phyloP scores from a whole-genome alignment of 2,888 invertebrate genomes.

The Eupithecia subumbrata region DNA sequence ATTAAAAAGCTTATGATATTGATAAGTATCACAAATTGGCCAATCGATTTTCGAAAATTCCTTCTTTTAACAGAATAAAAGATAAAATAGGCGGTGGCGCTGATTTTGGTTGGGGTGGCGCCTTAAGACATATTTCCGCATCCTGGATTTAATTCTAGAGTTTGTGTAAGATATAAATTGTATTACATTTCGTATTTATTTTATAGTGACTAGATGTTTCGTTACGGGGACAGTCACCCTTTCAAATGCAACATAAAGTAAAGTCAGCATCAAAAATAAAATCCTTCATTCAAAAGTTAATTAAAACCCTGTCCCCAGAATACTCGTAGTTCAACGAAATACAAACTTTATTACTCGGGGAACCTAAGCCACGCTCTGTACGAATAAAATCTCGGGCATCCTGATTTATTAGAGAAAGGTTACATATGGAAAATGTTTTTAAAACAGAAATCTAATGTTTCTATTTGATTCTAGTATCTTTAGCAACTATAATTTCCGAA shows the following conservation, averaged over 20 bases:
- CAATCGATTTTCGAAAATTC: too few species aligned
- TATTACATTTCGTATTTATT: too few species aligned
- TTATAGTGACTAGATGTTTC: neutral
- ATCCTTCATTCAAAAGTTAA: slow-evolving; percentile 3
- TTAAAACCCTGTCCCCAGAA: slow-evolving; percentile 17
- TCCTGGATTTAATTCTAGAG: too few species aligned
- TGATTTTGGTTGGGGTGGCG: too few species aligned
- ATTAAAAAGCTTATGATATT: too few species aligned
- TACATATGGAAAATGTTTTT: neutral
- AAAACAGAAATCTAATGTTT: neutral
- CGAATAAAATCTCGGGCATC: neutral
- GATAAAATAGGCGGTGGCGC: too few species aligned
- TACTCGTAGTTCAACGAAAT: slow-evolving; percentile 20
- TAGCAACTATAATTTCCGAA: neutral
- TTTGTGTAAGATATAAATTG: too few species aligned
- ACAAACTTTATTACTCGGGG: slow-evolving; percentile 5
- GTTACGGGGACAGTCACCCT: neutral
- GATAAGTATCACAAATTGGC: too few species aligned
- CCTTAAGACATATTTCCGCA: too few species aligned
- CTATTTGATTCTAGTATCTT: neutral
- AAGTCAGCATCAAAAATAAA: neutral
- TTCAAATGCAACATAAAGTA: neutral
- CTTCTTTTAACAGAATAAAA: too few species aligned
- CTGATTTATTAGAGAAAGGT: neutral
- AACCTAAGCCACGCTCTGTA: neutral